Evolutionary conservation across 2,113 vertebrate genomes (phyloP).

Genomic region (Muntiacus reevesi): DNA sequence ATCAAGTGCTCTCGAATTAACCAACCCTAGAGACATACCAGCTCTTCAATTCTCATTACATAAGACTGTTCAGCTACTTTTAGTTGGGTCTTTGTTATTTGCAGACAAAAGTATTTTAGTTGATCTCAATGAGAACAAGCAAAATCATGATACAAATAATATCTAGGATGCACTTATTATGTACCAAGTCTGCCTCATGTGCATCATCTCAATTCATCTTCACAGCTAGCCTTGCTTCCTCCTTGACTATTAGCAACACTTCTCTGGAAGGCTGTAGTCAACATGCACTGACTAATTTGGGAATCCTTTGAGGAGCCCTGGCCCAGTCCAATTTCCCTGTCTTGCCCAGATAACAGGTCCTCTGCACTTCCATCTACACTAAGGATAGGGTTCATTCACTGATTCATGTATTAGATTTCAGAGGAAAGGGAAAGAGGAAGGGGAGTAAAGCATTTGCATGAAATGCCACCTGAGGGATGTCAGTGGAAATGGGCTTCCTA

Average conservation of each 20-base stretch:
- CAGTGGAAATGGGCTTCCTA: neutral
- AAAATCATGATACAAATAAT: neutral
- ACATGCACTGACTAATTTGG: neutral
- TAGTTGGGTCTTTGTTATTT: neutral
- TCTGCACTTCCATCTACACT: neutral
- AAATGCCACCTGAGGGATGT: neutral
- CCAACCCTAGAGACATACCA: neutral
- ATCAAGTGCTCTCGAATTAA: neutral
- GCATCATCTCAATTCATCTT: neutral
- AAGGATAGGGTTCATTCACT: neutral
- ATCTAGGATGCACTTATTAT: rapidly evolving
- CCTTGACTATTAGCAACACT: neutral
- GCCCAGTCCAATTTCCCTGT: neutral
- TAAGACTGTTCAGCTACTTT: neutral
- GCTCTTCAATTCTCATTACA: neutral
- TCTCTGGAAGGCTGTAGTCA: neutral
- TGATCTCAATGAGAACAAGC: neutral
- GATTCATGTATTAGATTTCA: neutral
- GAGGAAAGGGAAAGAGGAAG: neutral
- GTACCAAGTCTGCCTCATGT: neutral
- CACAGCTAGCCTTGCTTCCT: neutral
- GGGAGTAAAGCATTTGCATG: neutral
- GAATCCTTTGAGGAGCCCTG: neutral
- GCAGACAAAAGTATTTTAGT: neutral
- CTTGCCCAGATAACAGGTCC: neutral